Conservation (phyloP, 2,797 vertebrate genomes). For the Anas bernieri region DNA sequence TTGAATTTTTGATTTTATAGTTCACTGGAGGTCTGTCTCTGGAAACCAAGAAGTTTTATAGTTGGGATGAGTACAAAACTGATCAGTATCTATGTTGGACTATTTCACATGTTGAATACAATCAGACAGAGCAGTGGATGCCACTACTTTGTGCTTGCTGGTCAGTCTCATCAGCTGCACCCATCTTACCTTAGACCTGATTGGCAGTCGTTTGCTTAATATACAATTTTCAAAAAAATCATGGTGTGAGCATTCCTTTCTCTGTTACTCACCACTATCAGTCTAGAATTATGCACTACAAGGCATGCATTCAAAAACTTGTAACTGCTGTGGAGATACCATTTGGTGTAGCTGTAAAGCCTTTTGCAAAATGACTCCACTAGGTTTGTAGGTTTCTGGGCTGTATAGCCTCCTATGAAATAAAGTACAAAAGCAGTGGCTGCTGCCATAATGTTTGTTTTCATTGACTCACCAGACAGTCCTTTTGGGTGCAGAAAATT, state of each 20-base stretch:
- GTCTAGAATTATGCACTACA: background rate
- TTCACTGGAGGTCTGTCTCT: background rate
- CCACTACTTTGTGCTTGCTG: background rate
- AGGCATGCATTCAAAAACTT: background rate
- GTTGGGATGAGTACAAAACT: background rate
- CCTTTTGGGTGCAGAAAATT: background rate
- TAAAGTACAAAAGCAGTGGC: background rate
- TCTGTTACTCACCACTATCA: background rate
- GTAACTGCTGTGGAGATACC: fast-evolving
- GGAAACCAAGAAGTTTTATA: background rate
- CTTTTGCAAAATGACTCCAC: background rate
- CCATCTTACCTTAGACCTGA: background rate
- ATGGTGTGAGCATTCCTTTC: fast-evolving
- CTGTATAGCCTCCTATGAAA: background rate
- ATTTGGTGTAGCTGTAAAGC: background rate
- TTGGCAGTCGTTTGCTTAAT: background rate
- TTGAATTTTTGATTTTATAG: background rate
- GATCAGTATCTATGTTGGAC: background rate
- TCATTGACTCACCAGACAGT: fast-evolving
- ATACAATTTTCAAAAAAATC: background rate
- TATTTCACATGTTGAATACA: background rate
- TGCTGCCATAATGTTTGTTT: background rate
- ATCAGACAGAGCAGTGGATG: background rate
- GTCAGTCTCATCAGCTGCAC: background rate
- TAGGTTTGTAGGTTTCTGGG: background rate